These are phyloP conservation scores for Neodiprion fabricii DNA, from an alignment of 1,140 invertebrate genomes.

Conservation along the genomic window DNA sequence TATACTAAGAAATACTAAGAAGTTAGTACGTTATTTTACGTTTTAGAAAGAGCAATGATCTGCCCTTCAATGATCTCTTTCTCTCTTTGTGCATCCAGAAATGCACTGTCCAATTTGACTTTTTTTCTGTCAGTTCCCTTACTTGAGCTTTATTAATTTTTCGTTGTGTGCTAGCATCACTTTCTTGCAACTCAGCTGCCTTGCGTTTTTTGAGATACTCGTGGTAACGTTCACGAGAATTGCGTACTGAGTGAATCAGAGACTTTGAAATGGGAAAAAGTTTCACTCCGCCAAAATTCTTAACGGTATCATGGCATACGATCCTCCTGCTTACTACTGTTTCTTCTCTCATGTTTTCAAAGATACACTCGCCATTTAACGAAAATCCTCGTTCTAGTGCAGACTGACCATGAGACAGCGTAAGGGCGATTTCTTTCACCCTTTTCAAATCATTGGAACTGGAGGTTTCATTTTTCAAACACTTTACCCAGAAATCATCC, in stretches of 20 bases:
- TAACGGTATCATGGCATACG: slow-evolving; percentile 8
- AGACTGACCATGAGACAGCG: slow-evolving; percentile 28
- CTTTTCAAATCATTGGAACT: slow-evolving; percentile 22
- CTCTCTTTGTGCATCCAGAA: background rate
- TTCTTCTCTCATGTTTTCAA: slow-evolving; percentile 26
- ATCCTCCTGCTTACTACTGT: slow-evolving; percentile 13
- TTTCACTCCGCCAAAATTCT: slow-evolving; percentile 15
- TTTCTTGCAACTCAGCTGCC: background rate
- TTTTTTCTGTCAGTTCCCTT: background rate
- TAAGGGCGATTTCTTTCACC: slow-evolving; percentile 22
- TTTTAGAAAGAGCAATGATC: background rate
- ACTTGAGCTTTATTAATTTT: slow-evolving; percentile 5
- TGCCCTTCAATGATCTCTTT: background rate
- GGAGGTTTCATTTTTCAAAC: background rate
- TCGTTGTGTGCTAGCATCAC: background rate
- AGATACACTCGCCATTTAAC: slow-evolving; percentile 21
- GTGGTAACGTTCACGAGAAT: slow-evolving; percentile 14
- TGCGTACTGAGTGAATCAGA: slow-evolving; percentile 15
- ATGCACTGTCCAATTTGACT: background rate
- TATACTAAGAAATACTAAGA: background rate
- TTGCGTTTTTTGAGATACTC: slow-evolving; percentile 15
- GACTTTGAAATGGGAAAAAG: slow-evolving; percentile 17
- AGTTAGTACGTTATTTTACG: background rate
- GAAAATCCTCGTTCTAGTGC: slow-evolving; percentile 20
- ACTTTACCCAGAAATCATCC: slow-evolving; percentile 23